phyloP scores from a whole-genome alignment of 2,797 vertebrate species.

The Pogonophryne albipinna region DNA sequence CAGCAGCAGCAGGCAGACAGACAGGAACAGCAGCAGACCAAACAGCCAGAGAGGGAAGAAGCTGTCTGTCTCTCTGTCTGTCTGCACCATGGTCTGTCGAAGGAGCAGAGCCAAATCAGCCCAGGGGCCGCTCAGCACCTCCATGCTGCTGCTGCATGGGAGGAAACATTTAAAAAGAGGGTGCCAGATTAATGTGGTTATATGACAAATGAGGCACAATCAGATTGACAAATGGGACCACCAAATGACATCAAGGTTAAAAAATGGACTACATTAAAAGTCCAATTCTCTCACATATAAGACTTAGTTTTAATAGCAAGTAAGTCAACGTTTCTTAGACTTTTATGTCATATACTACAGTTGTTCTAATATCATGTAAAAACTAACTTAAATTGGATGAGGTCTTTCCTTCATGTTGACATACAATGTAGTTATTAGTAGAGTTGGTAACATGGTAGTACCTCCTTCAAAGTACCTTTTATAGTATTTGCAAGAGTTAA shows the following conservation, averaged over 20 bases:
- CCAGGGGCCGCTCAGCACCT: slow-evolving; percentile 71
- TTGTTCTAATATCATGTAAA: not conserved
- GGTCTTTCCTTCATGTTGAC: not conserved
- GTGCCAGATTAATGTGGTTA: not conserved
- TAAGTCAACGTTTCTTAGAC: not conserved
- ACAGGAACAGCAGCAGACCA: slow-evolving; percentile 65
- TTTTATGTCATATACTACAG: not conserved
- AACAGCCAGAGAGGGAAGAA: slow-evolving; percentile 55
- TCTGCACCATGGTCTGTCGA: slow-evolving; percentile 30
- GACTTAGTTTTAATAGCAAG: no score
- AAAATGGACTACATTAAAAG: not conserved
- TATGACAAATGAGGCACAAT: not conserved
- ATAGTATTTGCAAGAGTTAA: not conserved
- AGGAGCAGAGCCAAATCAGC: slow-evolving; percentile 71
- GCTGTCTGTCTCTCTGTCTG: slow-evolving; percentile 22
- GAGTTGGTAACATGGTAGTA: not conserved
- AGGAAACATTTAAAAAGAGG: not conserved
- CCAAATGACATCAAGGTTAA: not conserved
- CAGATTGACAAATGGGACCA: not conserved
- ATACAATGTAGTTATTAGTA: not conserved
- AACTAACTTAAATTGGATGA: not conserved
- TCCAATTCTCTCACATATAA: no score
- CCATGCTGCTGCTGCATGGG: slow-evolving; percentile 52
- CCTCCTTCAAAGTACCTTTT: not conserved
- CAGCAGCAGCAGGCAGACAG: slow-evolving; percentile 71